A percentile compares a stretch with the other conserved stretches of the same genome.
These are phyloP conservation scores for Rapana venosa DNA, from an alignment of 2,888 invertebrate species.

Conservation along the genomic window DNA sequence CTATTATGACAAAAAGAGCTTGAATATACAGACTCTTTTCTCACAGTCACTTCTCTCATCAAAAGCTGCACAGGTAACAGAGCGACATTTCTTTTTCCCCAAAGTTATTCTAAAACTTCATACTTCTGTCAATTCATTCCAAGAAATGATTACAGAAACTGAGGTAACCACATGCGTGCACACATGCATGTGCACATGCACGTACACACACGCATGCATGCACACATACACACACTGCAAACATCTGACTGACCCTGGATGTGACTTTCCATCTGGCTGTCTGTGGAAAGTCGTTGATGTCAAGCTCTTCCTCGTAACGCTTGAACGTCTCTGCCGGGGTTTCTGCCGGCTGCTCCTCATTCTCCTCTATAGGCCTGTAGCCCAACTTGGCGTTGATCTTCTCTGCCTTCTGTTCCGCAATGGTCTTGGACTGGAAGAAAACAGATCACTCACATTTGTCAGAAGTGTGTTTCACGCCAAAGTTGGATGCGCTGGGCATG, in stretches of 20 bases:
- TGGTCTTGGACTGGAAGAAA: conserved; percentile 85
- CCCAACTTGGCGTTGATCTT: conserved; percentile 97
- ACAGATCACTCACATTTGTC: not conserved
- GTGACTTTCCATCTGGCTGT: conserved; percentile 99
- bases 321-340: conserved; percentile 74
- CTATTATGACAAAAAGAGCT: no score
- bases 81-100: no score
- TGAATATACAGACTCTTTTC: no score
- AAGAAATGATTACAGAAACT: not conserved
- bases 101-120: no score
- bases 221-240: not conserved
- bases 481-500: no score
- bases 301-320: conserved; percentile 97
- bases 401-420: conserved; percentile 97
- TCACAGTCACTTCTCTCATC: no score
- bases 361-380: conserved; percentile 87
- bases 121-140: not conserved
- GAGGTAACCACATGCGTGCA: not conserved
- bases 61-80: not conserved
- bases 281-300: conserved; percentile 99
- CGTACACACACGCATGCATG: not conserved
- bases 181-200: not conserved
- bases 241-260: conserved; percentile 84
- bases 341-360: conserved; percentile 80
- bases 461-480: no score